These are phyloP conservation scores for Apis mellifera DNA, from an alignment of 1,140 invertebrate genomes.

Conservation along the genomic window DNA sequence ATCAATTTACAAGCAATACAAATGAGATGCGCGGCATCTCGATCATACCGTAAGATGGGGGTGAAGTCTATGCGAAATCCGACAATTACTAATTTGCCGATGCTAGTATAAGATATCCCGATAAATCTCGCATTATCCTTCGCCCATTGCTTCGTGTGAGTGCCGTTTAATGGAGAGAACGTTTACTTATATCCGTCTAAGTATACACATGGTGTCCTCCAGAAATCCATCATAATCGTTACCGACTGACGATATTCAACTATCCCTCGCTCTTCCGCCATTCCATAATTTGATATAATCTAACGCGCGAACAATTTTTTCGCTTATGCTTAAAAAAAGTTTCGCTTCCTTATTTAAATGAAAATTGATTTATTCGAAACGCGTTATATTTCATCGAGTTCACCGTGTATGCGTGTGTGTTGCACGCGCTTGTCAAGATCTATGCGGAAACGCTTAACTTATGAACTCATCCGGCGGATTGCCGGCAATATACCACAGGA, in stretches of 20 bases:
- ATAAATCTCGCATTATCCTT: conserved; percentile 62
- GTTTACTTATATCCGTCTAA: background rate
- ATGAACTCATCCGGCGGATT: conserved; percentile 58
- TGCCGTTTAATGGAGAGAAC: conserved; percentile 16
- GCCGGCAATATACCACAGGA: conserved; percentile 61
- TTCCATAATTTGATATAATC: too few species aligned
- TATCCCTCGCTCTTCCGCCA: too few species aligned
- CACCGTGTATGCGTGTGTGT: conserved; percentile 15
- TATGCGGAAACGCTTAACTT: conserved; percentile 64
- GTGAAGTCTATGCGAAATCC: conserved; percentile 43
- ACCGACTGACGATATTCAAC: background rate
- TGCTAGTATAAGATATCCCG: conserved; percentile 50
- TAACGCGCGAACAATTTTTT: too few species aligned
- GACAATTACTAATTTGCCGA: conserved; percentile 62
- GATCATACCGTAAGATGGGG: background rate
- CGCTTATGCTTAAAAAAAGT: too few species aligned
- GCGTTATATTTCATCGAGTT: background rate
- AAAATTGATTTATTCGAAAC: background rate
- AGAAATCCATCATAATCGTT: background rate
- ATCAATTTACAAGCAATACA: conserved; percentile 3
- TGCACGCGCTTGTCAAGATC: conserved; percentile 42
- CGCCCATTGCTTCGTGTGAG: conserved; percentile 42
- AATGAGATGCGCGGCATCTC: background rate
- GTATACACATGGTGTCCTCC: conserved; percentile 11
- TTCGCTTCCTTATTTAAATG: background rate